Evolutionary conservation across 2,888 invertebrate genomes (phyloP).

Genomic region (Euplagia quadripunctaria): DNA sequence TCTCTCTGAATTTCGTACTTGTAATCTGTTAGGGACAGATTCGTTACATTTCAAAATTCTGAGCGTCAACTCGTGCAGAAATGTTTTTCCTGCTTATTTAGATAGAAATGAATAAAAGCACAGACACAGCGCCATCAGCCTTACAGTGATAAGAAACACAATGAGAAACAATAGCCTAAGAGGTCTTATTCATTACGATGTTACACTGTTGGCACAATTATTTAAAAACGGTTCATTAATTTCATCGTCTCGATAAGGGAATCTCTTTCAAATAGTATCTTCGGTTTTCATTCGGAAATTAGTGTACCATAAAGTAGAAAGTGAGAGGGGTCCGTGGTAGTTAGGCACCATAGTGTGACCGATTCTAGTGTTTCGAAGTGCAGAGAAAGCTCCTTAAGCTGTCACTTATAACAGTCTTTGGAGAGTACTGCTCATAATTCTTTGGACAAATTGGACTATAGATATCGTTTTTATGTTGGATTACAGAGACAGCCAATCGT

Average conservation of each 20-base stretch:
- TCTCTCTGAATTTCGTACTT: not conserved
- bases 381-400: not conserved
- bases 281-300: not conserved
- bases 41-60: not conserved
- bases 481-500: too few relatives aligned
- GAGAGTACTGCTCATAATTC: too few relatives aligned
- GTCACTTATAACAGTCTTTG: not conserved
- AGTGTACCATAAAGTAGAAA: not conserved
- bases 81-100: conserved; percentile 44
- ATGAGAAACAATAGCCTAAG: conserved; percentile 39
- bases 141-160: conserved; percentile 33
- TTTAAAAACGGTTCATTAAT: conserved; percentile 22
- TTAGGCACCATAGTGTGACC: not conserved
- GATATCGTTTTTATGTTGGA: too few relatives aligned
- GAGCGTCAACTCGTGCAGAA: not conserved
- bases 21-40: not conserved
- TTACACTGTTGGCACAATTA: not conserved
- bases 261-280: not conserved
- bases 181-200: conserved; percentile 27
- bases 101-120: conserved; percentile 38
- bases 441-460: too few relatives aligned
- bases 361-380: not conserved
- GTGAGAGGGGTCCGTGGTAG: not conserved
- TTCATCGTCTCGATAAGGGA: not conserved
- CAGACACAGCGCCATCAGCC: conserved; percentile 20